Evolutionary conservation across 1,140 invertebrate species (phyloP).

Genomic region (Caerostris darwini): DNA sequence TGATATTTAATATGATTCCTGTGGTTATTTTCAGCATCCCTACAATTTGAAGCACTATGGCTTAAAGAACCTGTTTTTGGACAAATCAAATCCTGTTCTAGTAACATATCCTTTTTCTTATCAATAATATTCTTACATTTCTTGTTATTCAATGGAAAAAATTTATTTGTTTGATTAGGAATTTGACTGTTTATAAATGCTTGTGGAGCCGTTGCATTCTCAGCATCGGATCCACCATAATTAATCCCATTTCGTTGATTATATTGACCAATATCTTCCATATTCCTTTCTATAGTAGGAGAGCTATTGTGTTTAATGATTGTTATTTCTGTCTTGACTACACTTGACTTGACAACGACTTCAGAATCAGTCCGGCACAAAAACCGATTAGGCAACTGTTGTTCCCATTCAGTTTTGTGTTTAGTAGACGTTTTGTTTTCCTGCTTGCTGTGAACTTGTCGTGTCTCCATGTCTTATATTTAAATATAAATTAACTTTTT

Average conservation of each 20-base stretch:
- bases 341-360: not conserved
- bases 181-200: not conserved
- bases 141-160: not conserved
- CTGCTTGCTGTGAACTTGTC: not conserved
- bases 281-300: not conserved
- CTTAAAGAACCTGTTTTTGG: not conserved
- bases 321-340: not conserved
- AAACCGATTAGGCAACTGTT: not conserved
- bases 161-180: not conserved
- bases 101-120: not conserved
- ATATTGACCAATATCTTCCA: not conserved
- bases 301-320: not conserved
- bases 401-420: not conserved
- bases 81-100: not conserved
- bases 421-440: not conserved
- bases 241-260: not conserved
- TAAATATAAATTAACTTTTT: too few relatives aligned
- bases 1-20: not conserved
- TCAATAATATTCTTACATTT: not conserved
- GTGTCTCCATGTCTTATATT: not conserved
- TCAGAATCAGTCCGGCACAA: not conserved
- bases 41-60: not conserved
- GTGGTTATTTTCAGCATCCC: not conserved
- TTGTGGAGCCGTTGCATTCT: not conserved
- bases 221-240: not conserved